These are phyloP conservation scores for Takifugu bimaculatus DNA, from an alignment of 2,113 vertebrate species.

Conservation along the genomic window DNA sequence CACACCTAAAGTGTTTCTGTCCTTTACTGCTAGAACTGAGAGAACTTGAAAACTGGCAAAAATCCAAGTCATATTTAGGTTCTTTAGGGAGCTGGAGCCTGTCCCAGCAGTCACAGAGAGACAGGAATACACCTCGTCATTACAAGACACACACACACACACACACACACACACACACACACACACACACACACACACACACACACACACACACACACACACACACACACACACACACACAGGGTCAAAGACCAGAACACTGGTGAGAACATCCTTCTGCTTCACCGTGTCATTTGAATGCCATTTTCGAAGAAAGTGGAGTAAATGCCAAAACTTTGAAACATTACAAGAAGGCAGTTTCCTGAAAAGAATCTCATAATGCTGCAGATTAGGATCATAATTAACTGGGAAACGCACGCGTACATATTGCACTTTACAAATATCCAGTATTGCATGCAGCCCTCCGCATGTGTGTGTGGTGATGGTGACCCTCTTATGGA, in stretches of 20 bases:
- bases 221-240: no score
- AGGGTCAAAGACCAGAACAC: no score
- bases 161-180: no score
- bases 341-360: neutral
- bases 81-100: no score
- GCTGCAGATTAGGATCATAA: conserved; percentile 6
- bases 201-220: no score
- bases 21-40: neutral
- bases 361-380: neutral
- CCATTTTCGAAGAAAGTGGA: neutral
- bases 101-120: no score
- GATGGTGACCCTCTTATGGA: conserved; percentile 28
- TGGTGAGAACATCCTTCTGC: no score
- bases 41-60: neutral
- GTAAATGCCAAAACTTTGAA: neutral
- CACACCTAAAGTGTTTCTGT: conserved; percentile 4
- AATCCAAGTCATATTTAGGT: no score
- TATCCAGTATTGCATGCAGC: conserved; percentile 21
- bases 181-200: no score
- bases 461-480: neutral
- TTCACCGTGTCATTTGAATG: neutral
- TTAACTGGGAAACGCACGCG: neutral
- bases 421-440: conserved; percentile 22
- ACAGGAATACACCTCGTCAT: no score
- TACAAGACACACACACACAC: no score